Evolutionary conservation across 1,140 invertebrate species (phyloP).

Genomic region (Philaenus spumarius): DNA sequence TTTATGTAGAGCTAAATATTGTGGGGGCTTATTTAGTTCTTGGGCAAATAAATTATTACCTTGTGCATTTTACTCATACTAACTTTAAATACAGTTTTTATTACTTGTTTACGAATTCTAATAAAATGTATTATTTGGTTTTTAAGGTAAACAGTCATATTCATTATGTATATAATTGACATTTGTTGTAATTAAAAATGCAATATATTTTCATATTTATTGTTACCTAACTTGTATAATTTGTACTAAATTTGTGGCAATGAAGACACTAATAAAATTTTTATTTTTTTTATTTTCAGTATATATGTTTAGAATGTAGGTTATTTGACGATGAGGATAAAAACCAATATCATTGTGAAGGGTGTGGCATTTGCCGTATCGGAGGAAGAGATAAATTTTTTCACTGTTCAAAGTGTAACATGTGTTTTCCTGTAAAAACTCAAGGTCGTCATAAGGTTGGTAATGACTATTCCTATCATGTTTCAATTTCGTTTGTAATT

Average conservation of each 20-base stretch:
- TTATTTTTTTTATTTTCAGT: conserved; percentile 47
- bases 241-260: neutral
- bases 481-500: no score
- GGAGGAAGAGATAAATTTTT: conserved; percentile 80
- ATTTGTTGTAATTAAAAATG: neutral
- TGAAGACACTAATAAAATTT: neutral
- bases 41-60: no score
- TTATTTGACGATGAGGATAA: conserved; percentile 86
- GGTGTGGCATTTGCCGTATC: conserved; percentile 81
- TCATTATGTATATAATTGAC: neutral
- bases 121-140: neutral
- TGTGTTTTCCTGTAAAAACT: conserved; percentile 73
- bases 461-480: no score
- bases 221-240: conserved; percentile 7
- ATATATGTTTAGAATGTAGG: conserved; percentile 79
- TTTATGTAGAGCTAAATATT: no score
- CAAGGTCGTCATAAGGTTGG: conserved; percentile 73
- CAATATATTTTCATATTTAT: conserved; percentile 13
- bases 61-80: no score
- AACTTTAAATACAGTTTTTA: no score
- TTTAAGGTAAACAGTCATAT: neutral
- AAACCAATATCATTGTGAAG: conserved; percentile 81
- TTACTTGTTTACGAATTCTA: neutral
- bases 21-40: no score
- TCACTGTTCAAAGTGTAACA: conserved; percentile 80